phyloP scores from a whole-genome alignment of 2,797 vertebrate genomes.

The Saxicola maurus region DNA sequence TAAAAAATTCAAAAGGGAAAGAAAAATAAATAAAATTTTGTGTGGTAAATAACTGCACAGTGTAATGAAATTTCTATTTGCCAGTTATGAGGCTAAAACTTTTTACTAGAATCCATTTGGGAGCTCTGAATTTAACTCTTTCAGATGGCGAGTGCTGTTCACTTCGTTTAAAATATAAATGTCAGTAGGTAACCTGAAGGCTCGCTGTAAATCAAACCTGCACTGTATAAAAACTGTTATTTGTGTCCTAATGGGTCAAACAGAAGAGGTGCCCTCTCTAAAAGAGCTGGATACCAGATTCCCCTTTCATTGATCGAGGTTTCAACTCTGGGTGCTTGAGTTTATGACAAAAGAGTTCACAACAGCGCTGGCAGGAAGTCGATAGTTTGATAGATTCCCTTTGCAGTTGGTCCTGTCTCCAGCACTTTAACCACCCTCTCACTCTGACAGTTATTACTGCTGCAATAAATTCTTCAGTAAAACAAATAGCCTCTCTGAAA shows the following conservation, averaged over 20 bases:
- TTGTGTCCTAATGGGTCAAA: conserved; percentile 80
- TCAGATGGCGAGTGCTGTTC: background rate
- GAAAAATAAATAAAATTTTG: background rate
- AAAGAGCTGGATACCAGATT: conserved; percentile 81
- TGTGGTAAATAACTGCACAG: background rate
- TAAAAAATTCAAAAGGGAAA: no score
- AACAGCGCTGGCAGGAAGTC: conserved; percentile 85
- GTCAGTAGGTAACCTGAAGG: conserved; percentile 34
- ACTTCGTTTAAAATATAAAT: background rate
- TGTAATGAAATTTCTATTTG: conserved; percentile 18
- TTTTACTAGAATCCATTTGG: background rate
- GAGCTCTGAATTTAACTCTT: conserved; percentile 5
- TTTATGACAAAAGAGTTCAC: conserved; percentile 90
- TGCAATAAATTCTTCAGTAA: conserved; percentile 88
- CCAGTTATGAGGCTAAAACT: background rate
- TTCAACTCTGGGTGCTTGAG: conserved; percentile 75
- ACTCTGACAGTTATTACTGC: conserved; percentile 91
- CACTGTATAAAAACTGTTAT: conserved; percentile 72
- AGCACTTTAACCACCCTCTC: conserved; percentile 83
- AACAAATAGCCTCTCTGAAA: conserved; percentile 74
- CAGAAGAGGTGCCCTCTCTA: conserved; percentile 80
- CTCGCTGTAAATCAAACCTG: conserved; percentile 39
- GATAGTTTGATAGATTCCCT: conserved; percentile 86
- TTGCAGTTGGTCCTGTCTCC: conserved; percentile 77
- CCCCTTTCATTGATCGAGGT: conserved; percentile 80